phyloP scores from a whole-genome alignment of 1,140 invertebrate genomes.

The Musca domestica region DNA sequence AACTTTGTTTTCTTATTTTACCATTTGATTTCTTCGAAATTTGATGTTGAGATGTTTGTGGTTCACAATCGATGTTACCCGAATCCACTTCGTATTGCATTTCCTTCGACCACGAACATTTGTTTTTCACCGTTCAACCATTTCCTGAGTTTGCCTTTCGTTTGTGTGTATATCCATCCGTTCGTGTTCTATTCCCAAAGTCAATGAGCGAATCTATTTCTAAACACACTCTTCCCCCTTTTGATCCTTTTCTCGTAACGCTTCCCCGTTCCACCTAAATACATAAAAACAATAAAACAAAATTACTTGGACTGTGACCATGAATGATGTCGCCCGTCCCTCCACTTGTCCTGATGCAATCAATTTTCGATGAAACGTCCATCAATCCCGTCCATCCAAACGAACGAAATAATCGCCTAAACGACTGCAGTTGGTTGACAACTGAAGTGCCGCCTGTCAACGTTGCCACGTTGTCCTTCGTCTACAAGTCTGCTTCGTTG shows the following conservation, averaged over 20 bases:
- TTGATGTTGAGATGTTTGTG: no score
- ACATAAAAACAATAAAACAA: conserved; percentile 19
- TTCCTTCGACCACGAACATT: no score
- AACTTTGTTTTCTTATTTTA: no score
- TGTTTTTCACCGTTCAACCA: no score
- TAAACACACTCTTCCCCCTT: neutral
- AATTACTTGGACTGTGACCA: conserved; percentile 11
- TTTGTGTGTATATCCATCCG: no score
- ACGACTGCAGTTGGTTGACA: neutral
- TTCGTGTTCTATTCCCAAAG: no score
- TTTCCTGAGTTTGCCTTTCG: no score
- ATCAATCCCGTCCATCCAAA: neutral
- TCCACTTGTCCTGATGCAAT: conserved; percentile 40
- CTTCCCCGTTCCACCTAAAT: neutral
- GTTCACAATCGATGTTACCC: no score
- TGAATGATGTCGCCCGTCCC: neutral
- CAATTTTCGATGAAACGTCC: conserved; percentile 47
- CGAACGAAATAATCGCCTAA: neutral
- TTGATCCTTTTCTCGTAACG: neutral
- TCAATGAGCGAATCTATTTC: no score
- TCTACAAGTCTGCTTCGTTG: neutral
- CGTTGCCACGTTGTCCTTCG: neutral
- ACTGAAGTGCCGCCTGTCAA: neutral
- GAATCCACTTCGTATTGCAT: no score
- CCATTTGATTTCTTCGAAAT: no score